Base-by-base conservation (phyloP, 1,140 invertebrate species). In the Augochlora pura region DNA sequence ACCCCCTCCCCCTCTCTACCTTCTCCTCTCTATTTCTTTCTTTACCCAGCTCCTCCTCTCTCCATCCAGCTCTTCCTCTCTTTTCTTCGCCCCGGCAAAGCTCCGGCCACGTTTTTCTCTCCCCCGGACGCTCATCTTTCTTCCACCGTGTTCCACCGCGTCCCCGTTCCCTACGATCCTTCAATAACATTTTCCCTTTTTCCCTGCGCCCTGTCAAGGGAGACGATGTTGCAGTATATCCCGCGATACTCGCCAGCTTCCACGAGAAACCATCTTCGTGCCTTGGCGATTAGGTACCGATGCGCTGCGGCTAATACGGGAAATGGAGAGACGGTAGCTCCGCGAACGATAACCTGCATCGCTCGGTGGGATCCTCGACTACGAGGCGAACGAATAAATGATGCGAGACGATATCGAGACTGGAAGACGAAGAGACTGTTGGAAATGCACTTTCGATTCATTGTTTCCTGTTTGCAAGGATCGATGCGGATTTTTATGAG, bases 141-240 rank as follows among this genome's bases (percentile, higher is more conserved):
- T 74, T 39, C 38, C 64, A 59, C 68, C 12, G 16, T 32, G 32
- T 32, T 32, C 32, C 12, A 14, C 12, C 12, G 49, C 12, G 49
- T 65, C 71, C 71, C 27, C 64, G 14, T 27, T 66, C 52, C n/a
- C 60, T 32, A 9, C 46, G 75, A 88, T 87, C 85, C 89, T 91
- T 92, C 89, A 90, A 92, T 92, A 93, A 92, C 89, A 89, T 92
- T 91, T 90, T 90, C 88, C 75, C 76, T 89, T 81, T n/a, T 70
- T 84, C 67, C 23, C 46, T 27, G 27, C 8, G 32, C 57, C 62
- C 57, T 46, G 72, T 21, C 59, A 32, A 12, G 57, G 66, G 71
- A 54, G 65, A 69, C 70, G 66, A 27, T 27, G 23, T 14, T 25
- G 65, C 78, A 71, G 64, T 69, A 52, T 66, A 76, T 77, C 64